A percentile compares a stretch with the other conserved stretches of the same genome.
Conservation (phyloP, 2,797 vertebrate genomes). For the Schizopygopsis pylzovi region DNA sequence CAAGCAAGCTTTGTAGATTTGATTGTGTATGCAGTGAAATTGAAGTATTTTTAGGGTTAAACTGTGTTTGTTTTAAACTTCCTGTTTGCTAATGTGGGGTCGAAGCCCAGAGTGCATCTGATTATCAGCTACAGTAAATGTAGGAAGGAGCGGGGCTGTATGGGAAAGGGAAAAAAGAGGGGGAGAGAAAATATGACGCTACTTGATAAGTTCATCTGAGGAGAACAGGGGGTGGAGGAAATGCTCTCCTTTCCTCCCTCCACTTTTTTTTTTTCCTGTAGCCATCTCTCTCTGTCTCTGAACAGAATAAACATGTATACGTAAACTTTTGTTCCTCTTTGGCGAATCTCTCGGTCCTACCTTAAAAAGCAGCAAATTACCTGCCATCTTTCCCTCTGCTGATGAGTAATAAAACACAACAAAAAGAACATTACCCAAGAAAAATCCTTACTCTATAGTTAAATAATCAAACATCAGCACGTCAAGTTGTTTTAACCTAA, state of each 20-base stretch:
- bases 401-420: background rate
- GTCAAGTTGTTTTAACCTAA: background rate
- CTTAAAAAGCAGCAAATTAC: background rate
- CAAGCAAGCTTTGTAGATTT: background rate
- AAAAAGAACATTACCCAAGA: conserved; percentile 3
- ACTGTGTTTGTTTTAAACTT: conserved; percentile 37
- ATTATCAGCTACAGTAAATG: conserved; percentile 66
- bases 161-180: conserved; percentile 66
- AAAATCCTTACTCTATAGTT: background rate
- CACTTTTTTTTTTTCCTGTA: conserved; percentile 54
- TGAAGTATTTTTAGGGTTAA: conserved; percentile 33
- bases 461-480: conserved; percentile 6
- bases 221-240: conserved; percentile 77
- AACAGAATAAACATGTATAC: conserved; percentile 43
- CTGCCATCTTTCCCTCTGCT: conserved; percentile 1
- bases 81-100: conserved; percentile 43
- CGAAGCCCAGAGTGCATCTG: conserved; percentile 46
- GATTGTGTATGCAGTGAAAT: background rate
- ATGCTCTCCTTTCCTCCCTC: conserved; percentile 58
- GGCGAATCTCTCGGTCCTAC: background rate
- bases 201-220: conserved; percentile 85
- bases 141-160: conserved; percentile 76
- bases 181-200: conserved; percentile 74
- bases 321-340: conserved; percentile 5
- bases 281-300: conserved; percentile 64